Evolutionary conservation across 2,113 vertebrate species (phyloP), one percentile per base, ranked within the genome.

Genomic region (Melierax canorus): DNA sequence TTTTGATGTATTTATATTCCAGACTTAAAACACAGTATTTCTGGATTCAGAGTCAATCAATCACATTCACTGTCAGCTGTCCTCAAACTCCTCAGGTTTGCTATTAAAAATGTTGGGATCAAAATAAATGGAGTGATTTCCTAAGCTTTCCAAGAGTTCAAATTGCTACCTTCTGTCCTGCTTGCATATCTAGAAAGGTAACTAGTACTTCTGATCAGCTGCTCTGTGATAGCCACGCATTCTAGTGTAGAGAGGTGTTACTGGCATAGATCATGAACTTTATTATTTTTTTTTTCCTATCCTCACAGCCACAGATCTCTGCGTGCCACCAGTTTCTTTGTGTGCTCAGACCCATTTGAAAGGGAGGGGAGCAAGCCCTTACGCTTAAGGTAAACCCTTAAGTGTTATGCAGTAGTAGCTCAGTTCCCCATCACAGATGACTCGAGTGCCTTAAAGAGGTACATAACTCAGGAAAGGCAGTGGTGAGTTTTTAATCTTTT

Each of bases 121-220:
- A 96, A 95, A 98, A 97, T 86, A 95, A 96, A 88, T 58, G 77
- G 92, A 97, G 94, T 90, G 84, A 94, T 97, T 97, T 96, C 95
- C 87, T 87, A 64, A 72, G 93, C 85, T 97, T 96, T 36, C 74
- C 88, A 94, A 92, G 96, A 96, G 89, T 97, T 98, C 90, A 94
- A 82, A 94, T 88, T 86, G 69, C 45, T 77, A 86, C 66, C 88
- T 93, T 93, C 83, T 84, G 62, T 88, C 88, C 86, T 92, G 82
- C 90, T 90, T 89, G 43, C 62, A 74, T 85, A 43, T 88, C 74
- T 56, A 58, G 69, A 73, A 92, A 82, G 53, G 66, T 72, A 93
- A 66, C 53, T 38, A 74, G 85, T 15, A 59, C 58, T 88, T 94
- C 62, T 97, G 83, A 91, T 86, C n/a, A 2, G 46, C 66, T 85